Base-by-base conservation (phyloP, 2,113 vertebrate species). In the Leiothrix lutea region DNA sequence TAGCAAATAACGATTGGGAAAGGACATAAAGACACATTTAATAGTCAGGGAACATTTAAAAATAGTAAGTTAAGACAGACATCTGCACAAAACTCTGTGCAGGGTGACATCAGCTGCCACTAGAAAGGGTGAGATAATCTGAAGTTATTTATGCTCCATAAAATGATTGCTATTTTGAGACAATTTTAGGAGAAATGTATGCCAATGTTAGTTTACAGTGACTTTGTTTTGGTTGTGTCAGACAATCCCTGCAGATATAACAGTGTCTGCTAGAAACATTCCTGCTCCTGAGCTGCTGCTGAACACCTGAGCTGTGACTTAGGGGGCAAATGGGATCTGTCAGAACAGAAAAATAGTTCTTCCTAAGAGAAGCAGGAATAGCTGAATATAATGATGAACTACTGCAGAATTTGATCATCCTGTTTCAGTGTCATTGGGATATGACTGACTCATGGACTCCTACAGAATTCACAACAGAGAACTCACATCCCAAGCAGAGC, bases 151-250 rank as follows among this genome's bases (percentile, higher is more conserved):
- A 67, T 88, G 42, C 18, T 24, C 87, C 64, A 44, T 17, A 17
- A 91, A 94, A 80, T 36, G 38, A 87, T 23, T 40, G 62, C 93
- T 91, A 80, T 93, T 95, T 92, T 51, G 79, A 88, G 88, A 44
- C 33, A 86, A n/a, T 83, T 91, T 92, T 33, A 50, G 42, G 47
- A 74, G 51, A 90, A 73, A 71, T 69, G 11, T 0, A 62, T n/a
- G 50, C 28, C 48, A 77, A 1, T 4, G 14, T 44, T 56, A 8
- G 50, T 62, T 70, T 56, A 33, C 35, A 70, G 48, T 36, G 42
- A 56, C 56, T 83, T 77, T 90, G 74, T 88, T 96, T 90, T 77
- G 62, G 18, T 66, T 29, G 47, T 77, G 82, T 58, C 74, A 62
- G 58, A 60, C 42, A 88, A 88, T 87, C 85, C 47, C 72, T 78